A percentile compares a stretch with the other conserved stretches of the same genome.
Conservation (phyloP, 2,113 vertebrate species). For the Pomatorhinus ruficollis region DNA sequence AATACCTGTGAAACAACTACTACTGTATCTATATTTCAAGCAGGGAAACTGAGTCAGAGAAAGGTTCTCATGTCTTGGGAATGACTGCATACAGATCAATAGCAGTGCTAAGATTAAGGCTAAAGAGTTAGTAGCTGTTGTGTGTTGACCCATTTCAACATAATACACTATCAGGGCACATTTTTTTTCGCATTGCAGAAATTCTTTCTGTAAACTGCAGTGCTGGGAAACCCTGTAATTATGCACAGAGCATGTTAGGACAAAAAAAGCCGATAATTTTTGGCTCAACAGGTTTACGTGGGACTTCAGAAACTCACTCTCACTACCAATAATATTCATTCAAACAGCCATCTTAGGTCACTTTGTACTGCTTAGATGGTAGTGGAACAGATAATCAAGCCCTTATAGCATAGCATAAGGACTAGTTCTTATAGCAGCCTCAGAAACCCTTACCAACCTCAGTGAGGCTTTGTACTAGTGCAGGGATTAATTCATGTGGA, state of each 20-base stretch:
- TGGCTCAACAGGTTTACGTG: neutral
- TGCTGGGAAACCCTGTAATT: neutral
- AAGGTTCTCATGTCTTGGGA: neutral
- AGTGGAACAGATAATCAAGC: neutral
- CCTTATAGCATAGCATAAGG: neutral
- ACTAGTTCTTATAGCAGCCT: conserved; percentile 27
- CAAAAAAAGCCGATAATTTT: neutral
- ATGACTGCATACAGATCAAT: neutral
- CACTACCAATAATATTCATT: neutral
- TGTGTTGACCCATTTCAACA: neutral
- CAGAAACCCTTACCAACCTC: neutral
- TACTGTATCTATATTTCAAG: neutral
- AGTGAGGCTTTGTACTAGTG: conserved; percentile 27
- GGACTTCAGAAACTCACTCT: neutral
- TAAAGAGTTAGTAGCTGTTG: neutral
- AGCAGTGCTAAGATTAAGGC: neutral
- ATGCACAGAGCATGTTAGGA: neutral
- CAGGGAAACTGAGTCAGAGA: neutral
- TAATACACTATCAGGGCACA: neutral
- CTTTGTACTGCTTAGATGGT: neutral
- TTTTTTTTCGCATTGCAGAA: neutral
- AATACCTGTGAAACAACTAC: neutral
- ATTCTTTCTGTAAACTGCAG: neutral
- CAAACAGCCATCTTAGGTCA: neutral
- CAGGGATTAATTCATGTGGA: conserved; percentile 18